Evolutionary conservation across 1,140 invertebrate species (phyloP).

Genomic region (Anastatus disparis): DNA sequence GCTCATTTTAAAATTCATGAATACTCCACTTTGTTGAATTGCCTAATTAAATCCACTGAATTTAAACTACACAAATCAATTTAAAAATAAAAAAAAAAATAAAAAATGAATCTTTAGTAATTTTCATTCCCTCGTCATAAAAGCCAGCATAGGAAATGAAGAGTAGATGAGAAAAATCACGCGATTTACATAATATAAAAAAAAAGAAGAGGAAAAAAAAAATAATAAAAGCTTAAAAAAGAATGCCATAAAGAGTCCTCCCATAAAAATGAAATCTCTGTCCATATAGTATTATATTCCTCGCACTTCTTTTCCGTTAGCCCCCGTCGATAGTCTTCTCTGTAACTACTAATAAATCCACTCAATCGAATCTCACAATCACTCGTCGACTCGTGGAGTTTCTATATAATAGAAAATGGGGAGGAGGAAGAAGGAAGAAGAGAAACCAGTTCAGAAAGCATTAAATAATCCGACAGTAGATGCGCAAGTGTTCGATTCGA

Average conservation of each 20-base stretch:
- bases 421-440: background rate
- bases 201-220: no score
- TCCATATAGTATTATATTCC: no score
- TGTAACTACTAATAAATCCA: constrained; percentile 37
- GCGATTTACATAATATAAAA: constrained; percentile 21
- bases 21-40: no score
- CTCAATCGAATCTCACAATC: constrained; percentile 36
- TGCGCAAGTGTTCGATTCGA: constrained; percentile 8
- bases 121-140: no score
- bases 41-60: no score
- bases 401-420: constrained; percentile 8
- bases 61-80: no score
- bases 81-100: no score
- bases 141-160: background rate
- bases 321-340: background rate
- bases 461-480: constrained; percentile 36
- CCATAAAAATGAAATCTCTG: constrained; percentile 3
- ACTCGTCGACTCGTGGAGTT: constrained; percentile 9
- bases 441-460: constrained; percentile 16
- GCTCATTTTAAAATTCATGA: no score
- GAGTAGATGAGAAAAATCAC: background rate
- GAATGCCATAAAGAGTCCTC: no score
- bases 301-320: no score
- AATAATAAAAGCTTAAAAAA: constrained; percentile 15
- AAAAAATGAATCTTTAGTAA: no score